A percentile compares a stretch with the other conserved stretches of the same genome.
phyloP scores from a whole-genome alignment of 2,888 invertebrate species.

The Leucoptera coffeella region DNA sequence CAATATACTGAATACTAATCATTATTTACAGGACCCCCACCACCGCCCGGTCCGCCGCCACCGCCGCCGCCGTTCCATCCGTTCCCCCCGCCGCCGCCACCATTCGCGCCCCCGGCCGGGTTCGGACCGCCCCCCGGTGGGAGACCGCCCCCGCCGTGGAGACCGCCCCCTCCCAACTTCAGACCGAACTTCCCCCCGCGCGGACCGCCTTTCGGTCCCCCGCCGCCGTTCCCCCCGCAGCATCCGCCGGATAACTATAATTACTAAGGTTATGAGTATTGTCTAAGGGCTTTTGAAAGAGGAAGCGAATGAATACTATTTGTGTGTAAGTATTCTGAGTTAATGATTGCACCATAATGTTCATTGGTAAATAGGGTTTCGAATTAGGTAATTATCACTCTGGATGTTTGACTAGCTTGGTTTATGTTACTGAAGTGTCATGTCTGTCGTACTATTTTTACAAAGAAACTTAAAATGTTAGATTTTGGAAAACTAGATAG shows the following conservation, averaged over 20 bases:
- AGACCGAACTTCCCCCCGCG: slow-evolving; percentile 43
- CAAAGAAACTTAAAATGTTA: too few species aligned
- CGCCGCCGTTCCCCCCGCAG: slow-evolving; percentile 63
- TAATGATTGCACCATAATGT: too few species aligned
- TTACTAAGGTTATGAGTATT: too few species aligned
- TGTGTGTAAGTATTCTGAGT: too few species aligned
- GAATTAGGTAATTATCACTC: too few species aligned
- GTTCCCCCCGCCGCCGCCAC: slow-evolving; percentile 21
- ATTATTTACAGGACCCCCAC: slow-evolving; percentile 6
- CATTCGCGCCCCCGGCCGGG: slow-evolving; percentile 24
- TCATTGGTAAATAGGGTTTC: too few species aligned
- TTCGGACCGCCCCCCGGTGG: slow-evolving; percentile 52
- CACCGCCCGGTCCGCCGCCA: slow-evolving; percentile 13
- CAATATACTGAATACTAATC: slow-evolving; percentile 8
- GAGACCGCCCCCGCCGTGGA: slow-evolving; percentile 61
- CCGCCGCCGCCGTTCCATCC: slow-evolving; percentile 29
- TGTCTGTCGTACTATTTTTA: too few species aligned
- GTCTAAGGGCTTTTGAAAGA: too few species aligned
- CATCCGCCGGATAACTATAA: slow-evolving; percentile 46
- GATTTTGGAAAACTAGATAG: too few species aligned
- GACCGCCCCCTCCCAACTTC: slow-evolving; percentile 55
- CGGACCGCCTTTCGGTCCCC: slow-evolving; percentile 63
- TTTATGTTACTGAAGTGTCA: too few species aligned
- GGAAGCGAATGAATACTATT: too few species aligned
- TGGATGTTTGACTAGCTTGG: too few species aligned